Evolutionary conservation across 1,140 invertebrate species (phyloP), one percentile per base, ranked within the genome.

Genomic region (Drusus annulatus): DNA sequence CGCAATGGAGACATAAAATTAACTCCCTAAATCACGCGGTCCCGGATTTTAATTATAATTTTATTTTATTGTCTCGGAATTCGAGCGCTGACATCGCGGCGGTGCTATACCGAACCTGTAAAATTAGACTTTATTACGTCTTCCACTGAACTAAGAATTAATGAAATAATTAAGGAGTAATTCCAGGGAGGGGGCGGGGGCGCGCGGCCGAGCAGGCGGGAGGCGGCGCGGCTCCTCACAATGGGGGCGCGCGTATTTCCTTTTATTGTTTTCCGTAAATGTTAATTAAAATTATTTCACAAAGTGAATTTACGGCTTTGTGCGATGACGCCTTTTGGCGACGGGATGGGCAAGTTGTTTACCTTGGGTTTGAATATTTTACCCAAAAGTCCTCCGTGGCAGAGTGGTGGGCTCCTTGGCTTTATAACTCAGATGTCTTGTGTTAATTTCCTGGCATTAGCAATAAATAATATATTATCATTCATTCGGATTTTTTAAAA

Each of bases 151-250:
- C 77, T 79, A 81, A 81, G 82, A 81, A 83, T 83, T 83, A 83
- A 83, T 83, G 82, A 83, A 83, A 83, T 83, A 83, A 83, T 83
- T 83, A 83, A 83, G 82, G 80, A 83, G 81, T 83, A 83, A 83
- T 83, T 83, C 65, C 76, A 73, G 63, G 74, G 65, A 19, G 7
- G 15, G 16, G 10, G 74, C 68, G 15, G 25, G 16, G 3, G 74
- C 65, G 1, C 25, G 69, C 21, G 51, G 45, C 3, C 51, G 23
- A 51, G 51, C 6, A 21, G 5, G 5, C 1, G 68, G 17, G 45
- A n/a, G 7, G 25, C 10, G 63, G 60, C 2, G 28, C 28, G 28
- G 28, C 28, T 28, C 28, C 28, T 28, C 28, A 63, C 23, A 45
- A 71, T 31, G 76, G 80, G 21, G 80, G 74, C 79, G 58, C 80